Conservation (phyloP, 2,797 vertebrate species). For the Spheniscus humboldti region DNA sequence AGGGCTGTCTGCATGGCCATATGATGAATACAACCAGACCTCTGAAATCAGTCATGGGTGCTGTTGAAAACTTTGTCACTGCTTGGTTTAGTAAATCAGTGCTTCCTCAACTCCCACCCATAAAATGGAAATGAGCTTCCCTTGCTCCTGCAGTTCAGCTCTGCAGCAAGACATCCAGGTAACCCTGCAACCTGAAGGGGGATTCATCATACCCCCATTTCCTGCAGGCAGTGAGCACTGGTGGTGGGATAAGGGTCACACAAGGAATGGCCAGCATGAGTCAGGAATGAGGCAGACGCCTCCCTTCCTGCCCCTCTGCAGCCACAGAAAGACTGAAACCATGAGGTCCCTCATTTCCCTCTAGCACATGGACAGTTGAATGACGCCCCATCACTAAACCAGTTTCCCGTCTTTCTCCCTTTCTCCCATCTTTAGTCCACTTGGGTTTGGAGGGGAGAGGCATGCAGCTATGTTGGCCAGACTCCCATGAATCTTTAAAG, state of each 20-base stretch:
- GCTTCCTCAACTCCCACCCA: neutral
- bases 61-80: neutral
- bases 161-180: neutral
- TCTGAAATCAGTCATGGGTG: neutral
- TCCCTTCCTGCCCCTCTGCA: neutral
- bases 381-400: neutral
- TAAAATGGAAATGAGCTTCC: neutral
- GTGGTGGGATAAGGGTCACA: neutral
- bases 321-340: neutral
- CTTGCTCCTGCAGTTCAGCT: neutral
- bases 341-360: neutral
- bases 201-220: neutral
- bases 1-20: neutral
- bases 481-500: neutral
- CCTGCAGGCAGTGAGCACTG: accelerated
- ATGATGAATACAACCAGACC: neutral
- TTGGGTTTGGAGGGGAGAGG: neutral
- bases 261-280: neutral
- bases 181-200: neutral
- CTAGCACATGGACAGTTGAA: neutral
- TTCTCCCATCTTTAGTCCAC: neutral
- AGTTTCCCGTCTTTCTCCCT: neutral
- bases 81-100: neutral
- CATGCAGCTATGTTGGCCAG: neutral
- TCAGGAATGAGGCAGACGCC: neutral